Conservation (phyloP, 2,797 vertebrate species). For the Helarctos malayanus region DNA sequence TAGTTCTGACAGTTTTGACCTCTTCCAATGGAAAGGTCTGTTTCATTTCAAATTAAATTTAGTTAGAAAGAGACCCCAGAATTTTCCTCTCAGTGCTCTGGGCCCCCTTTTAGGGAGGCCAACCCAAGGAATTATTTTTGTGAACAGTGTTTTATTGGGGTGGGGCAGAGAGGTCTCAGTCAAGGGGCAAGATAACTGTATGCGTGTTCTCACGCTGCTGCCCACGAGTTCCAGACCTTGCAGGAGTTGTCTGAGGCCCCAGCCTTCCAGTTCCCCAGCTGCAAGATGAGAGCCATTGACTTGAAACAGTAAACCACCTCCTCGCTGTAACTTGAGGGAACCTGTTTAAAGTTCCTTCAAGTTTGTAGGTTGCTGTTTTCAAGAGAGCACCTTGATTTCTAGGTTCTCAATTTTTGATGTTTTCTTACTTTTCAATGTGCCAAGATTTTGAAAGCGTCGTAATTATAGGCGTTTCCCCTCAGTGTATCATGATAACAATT, state of each 20-base stretch:
- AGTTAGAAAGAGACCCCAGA: neutral
- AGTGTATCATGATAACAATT: constrained; percentile 4
- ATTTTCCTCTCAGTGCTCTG: constrained; percentile 9
- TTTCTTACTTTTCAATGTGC: constrained; percentile 38
- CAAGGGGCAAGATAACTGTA: neutral
- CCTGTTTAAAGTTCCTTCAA: neutral
- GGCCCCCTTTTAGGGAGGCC: neutral
- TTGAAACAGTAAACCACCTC: neutral
- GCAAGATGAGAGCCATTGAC: neutral
- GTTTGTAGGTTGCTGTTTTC: neutral
- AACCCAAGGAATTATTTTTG: neutral
- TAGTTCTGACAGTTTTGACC: neutral
- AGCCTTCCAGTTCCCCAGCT: neutral
- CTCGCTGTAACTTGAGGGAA: neutral
- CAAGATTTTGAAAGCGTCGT: neutral
- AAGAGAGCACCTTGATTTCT: constrained; percentile 6
- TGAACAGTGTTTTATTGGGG: neutral
- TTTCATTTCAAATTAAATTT: constrained; percentile 6
- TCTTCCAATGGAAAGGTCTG: neutral
- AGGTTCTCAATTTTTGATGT: neutral
- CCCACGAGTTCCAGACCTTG: neutral
- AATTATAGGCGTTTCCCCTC: constrained; percentile 25
- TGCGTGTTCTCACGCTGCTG: neutral
- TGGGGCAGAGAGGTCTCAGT: neutral
- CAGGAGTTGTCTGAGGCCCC: neutral